Evolutionary conservation across 1,140 invertebrate species (phyloP).

Genomic region (Brachionus plicatilis): DNA sequence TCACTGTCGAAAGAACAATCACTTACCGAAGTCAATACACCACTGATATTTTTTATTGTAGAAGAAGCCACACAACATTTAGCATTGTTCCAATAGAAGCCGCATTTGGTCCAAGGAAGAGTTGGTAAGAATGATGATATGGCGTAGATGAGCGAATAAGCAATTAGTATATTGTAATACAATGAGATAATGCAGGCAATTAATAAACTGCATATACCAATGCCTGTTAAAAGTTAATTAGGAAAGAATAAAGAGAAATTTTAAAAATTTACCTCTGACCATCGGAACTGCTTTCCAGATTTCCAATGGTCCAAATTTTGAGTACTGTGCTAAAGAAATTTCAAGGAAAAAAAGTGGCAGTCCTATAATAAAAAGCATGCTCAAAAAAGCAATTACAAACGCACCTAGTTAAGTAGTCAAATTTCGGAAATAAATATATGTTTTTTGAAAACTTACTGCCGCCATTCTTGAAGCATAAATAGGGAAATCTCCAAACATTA

Average conservation of each 20-base stretch:
- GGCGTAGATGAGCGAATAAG: slow-evolving; percentile 40
- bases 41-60: neutral
- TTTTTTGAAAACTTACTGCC: slow-evolving; percentile 5
- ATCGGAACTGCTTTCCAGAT: slow-evolving; percentile 73
- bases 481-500: slow-evolving; percentile 38
- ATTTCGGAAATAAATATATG: neutral
- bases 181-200: slow-evolving; percentile 21
- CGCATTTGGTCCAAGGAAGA: slow-evolving; percentile 66
- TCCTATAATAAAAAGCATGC: slow-evolving; percentile 63
- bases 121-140: slow-evolving; percentile 59
- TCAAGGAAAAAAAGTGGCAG: slow-evolving; percentile 71
- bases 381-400: slow-evolving; percentile 66
- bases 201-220: slow-evolving; percentile 8
- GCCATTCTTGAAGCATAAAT: slow-evolving; percentile 30
- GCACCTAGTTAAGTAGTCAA: slow-evolving; percentile 56
- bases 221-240: neutral
- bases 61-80: slow-evolving; percentile 4
- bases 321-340: slow-evolving; percentile 71
- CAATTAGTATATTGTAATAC: slow-evolving; percentile 42
- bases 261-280: slow-evolving; percentile 63
- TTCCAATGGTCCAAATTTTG: slow-evolving; percentile 69
- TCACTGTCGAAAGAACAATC: slow-evolving; percentile 12
- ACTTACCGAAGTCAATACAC: neutral
- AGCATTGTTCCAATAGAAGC: slow-evolving; percentile 45
- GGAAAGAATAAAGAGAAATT: neutral